A percentile compares a stretch with the other conserved stretches of the same genome.
Evolutionary conservation across 1,140 invertebrate species (phyloP).

Genomic region (Epicauta chinensis): DNA sequence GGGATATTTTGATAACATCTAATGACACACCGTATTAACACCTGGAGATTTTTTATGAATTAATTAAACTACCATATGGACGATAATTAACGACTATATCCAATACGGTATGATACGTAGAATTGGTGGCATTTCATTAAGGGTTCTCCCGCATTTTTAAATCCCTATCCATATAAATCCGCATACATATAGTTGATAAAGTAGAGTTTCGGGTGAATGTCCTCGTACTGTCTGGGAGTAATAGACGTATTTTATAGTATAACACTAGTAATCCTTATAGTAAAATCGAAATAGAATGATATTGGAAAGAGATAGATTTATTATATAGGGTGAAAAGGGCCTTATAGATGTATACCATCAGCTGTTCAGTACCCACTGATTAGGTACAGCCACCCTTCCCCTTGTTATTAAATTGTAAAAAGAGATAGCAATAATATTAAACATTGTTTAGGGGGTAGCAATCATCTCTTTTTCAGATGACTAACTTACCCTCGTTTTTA

Average conservation of each 20-base stretch:
- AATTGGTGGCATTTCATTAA: too few relatives aligned
- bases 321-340: slow-evolving; percentile 9
- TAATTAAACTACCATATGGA: too few relatives aligned
- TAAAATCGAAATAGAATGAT: too few relatives aligned
- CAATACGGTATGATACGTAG: too few relatives aligned
- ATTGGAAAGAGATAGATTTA: too few relatives aligned
- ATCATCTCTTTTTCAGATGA: slow-evolving; percentile 8
- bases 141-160: too few relatives aligned
- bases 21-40: too few relatives aligned
- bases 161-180: too few relatives aligned
- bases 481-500: slow-evolving; percentile 11
- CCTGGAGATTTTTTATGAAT: too few relatives aligned
- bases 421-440: slow-evolving; percentile 5
- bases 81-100: too few relatives aligned
- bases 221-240: slow-evolving; percentile 13
- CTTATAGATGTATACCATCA: slow-evolving; percentile 11
- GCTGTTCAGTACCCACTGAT: slow-evolving; percentile 18
- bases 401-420: slow-evolving; percentile 13
- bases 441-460: slow-evolving; percentile 10
- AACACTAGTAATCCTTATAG: too few relatives aligned
- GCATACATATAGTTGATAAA: not conserved
- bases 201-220: slow-evolving; percentile 14
- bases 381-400: slow-evolving; percentile 13
- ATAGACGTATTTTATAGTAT: not conserved
- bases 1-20: too few relatives aligned